These are phyloP conservation scores for Fregetta grallaria DNA, from an alignment of 2,113 vertebrate species.

Conservation along the genomic window DNA sequence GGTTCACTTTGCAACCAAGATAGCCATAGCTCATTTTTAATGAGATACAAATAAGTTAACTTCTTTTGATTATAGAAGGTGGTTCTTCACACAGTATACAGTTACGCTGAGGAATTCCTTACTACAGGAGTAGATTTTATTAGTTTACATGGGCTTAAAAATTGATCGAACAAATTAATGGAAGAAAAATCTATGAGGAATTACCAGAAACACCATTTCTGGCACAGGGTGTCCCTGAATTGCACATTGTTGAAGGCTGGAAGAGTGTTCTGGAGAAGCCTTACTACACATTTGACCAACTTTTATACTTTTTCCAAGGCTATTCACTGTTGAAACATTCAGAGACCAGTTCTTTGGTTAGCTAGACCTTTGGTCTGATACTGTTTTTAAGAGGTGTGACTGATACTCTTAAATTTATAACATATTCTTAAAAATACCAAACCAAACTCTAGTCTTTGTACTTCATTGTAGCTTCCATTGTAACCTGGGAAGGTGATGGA, in stretches of 20 bases:
- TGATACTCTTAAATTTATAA: background rate
- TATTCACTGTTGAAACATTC: background rate
- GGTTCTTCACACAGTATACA: background rate
- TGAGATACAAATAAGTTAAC: background rate
- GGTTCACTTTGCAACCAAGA: background rate
- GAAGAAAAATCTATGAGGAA: background rate
- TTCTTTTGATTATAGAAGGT: background rate
- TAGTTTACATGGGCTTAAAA: background rate
- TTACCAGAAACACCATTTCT: background rate
- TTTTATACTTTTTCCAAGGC: background rate
- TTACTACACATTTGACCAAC: background rate
- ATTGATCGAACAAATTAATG: background rate
- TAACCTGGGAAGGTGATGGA: background rate
- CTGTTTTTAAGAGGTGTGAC: background rate
- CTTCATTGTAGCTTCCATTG: background rate
- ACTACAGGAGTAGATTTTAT: background rate
- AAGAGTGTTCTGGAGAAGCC: background rate
- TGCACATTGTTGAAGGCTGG: background rate
- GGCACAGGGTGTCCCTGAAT: background rate
- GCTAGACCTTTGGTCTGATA: background rate
- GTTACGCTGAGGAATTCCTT: background rate
- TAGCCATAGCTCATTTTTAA: background rate
- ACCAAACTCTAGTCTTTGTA: background rate
- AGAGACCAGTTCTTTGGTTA: background rate
- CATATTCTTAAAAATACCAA: background rate